Conservation (phyloP, 64 coral and sea anemone species). For the Dendronephthya gigantea region DNA sequence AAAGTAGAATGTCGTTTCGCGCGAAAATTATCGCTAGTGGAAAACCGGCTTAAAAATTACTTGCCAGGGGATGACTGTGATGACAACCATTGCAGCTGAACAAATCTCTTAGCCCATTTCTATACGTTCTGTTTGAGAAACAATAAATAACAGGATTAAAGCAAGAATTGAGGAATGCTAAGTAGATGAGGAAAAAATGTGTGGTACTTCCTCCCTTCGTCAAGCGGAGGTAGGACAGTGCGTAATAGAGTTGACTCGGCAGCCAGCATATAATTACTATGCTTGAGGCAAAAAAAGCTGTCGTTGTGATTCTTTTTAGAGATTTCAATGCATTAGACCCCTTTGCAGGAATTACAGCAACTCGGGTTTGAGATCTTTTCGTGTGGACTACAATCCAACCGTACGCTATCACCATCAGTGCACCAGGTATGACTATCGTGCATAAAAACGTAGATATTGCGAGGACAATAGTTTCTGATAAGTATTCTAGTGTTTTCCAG, state of each 20-base stretch:
- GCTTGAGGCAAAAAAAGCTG: background rate
- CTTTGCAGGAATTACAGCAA: background rate
- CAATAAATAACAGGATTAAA: slow-evolving; percentile 1
- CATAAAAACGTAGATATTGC: background rate
- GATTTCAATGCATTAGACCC: background rate
- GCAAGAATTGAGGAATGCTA: background rate
- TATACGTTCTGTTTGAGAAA: background rate
- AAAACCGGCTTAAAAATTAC: too few relatives aligned
- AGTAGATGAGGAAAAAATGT: background rate
- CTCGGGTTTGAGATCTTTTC: background rate
- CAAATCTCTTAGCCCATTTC: background rate
- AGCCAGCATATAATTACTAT: slow-evolving; percentile 2
- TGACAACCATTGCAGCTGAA: background rate
- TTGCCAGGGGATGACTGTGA: background rate
- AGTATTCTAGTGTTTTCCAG: background rate
- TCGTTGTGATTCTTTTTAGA: background rate
- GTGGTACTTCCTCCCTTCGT: background rate
- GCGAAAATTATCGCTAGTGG: too few relatives aligned
- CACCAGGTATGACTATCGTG: background rate
- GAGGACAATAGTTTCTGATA: background rate
- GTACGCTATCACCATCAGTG: background rate
- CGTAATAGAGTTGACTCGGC: background rate
- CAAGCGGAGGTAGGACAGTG: background rate
- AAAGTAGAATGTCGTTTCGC: too few relatives aligned
- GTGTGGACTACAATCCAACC: background rate